Evolutionary conservation across 2,113 vertebrate species (phyloP).

Genomic region (Rhodinocichla rosea): DNA sequence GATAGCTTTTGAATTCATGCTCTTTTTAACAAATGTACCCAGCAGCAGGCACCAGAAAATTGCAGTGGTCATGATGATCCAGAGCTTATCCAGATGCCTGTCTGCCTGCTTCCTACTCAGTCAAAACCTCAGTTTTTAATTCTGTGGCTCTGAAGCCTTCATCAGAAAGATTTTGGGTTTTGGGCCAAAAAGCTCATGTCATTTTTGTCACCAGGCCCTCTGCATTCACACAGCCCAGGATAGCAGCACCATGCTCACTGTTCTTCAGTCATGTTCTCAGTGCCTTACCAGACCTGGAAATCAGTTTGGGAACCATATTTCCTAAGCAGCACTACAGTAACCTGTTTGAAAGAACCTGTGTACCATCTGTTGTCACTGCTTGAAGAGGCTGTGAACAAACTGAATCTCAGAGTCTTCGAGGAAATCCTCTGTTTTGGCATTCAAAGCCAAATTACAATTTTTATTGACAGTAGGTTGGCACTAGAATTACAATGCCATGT

Average conservation of each 20-base stretch:
- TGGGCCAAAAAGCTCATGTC: not conserved
- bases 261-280: not conserved
- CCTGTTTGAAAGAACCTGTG: not conserved
- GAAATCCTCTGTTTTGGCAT: not conserved
- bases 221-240: not conserved
- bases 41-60: not conserved
- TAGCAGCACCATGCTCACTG: not conserved
- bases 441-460: conserved; percentile 5
- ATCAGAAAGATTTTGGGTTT: not conserved
- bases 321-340: not conserved
- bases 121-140: not conserved
- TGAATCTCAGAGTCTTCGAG: not conserved
- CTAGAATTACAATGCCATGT: not conserved
- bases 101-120: not conserved
- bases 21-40: not conserved
- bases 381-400: not conserved
- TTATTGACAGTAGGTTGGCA: not conserved
- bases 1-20: not conserved
- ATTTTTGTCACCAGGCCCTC: not conserved
- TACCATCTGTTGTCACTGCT: not conserved
- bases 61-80: not conserved
- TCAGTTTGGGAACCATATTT: not conserved
- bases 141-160: not conserved
- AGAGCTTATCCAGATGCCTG: not conserved
- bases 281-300: not conserved